These are phyloP conservation scores for Isichthys henryi DNA, from an alignment of 2,113 vertebrate species.

Conservation along the genomic window DNA sequence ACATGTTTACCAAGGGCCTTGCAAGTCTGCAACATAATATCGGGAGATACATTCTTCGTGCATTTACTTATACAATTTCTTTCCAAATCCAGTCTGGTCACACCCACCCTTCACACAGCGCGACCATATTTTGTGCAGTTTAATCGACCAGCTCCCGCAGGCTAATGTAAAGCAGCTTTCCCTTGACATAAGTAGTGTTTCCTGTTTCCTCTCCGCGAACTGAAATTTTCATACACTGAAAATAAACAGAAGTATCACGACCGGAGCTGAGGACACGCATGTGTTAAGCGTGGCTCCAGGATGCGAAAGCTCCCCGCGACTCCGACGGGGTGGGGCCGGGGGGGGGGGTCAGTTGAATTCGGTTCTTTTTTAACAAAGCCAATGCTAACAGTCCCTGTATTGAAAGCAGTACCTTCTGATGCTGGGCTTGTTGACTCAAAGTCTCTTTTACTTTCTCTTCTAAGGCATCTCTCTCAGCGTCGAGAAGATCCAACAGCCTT, in stretches of 20 bases:
- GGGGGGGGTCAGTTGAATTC: constrained; percentile 28
- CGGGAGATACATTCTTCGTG: neutral
- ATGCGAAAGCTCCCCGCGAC: constrained; percentile 35
- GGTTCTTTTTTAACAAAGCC: constrained; percentile 37
- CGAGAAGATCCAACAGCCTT: constrained; percentile 61
- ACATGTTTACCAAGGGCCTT: neutral
- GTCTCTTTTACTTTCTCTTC: constrained; percentile 31
- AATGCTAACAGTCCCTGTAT: constrained; percentile 53
- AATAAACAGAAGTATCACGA: constrained; percentile 13
- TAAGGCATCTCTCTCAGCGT: constrained; percentile 53
- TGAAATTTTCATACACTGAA: constrained; percentile 16
- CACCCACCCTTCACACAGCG: neutral
- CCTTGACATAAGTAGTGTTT: constrained; percentile 41
- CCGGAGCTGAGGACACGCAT: constrained; percentile 34
- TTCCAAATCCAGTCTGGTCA: neutral
- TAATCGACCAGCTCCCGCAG: neutral
- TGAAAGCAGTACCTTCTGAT: constrained; percentile 52
- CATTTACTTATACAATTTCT: neutral
- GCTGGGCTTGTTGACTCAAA: constrained; percentile 25
- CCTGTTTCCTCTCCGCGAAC: constrained; percentile 39
- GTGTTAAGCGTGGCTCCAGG: constrained; percentile 40
- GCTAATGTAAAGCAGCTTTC: constrained; percentile 34
- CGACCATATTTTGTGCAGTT: neutral
- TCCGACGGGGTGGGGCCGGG: neutral
- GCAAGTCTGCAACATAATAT: neutral